phyloP scores from a whole-genome alignment of 2,888 invertebrate genomes.

The Rhyacophila evoluta region DNA sequence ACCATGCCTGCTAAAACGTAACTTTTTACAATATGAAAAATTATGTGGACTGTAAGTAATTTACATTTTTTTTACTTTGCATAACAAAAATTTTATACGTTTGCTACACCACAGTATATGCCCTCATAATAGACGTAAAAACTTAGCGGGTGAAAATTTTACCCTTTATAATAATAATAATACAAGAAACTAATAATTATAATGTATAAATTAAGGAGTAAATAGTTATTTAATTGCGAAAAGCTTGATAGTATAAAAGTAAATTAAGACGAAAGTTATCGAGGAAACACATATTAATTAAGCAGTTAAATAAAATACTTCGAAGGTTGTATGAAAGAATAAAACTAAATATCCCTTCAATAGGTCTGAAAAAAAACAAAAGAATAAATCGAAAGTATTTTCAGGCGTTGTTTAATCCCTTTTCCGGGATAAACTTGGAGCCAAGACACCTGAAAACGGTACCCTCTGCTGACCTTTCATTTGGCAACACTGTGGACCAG shows the following conservation, averaged over 20 bases:
- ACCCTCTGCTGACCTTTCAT: not conserved
- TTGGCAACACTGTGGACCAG: constrained; percentile 9
- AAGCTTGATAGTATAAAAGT: not conserved
- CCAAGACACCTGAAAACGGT: constrained; percentile 9
- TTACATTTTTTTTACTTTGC: no score
- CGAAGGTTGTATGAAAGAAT: not conserved
- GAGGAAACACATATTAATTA: not conserved
- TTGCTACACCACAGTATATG: no score
- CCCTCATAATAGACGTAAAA: no score
- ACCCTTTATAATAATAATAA: no score
- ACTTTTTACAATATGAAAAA: no score
- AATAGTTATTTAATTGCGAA: no score
- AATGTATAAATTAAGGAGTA: no score
- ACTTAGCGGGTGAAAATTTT: no score
- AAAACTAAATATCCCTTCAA: not conserved
- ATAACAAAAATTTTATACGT: no score
- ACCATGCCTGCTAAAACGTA: no score
- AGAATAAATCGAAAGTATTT: not conserved
- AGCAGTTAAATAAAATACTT: not conserved
- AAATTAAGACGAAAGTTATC: not conserved
- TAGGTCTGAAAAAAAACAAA: not conserved
- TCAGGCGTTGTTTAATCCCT: not conserved
- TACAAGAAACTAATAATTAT: no score
- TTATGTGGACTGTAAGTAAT: no score
- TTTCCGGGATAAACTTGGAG: not conserved